Conservation (phyloP, 2,113 vertebrate genomes). For the Peucedramus taeniatus region DNA sequence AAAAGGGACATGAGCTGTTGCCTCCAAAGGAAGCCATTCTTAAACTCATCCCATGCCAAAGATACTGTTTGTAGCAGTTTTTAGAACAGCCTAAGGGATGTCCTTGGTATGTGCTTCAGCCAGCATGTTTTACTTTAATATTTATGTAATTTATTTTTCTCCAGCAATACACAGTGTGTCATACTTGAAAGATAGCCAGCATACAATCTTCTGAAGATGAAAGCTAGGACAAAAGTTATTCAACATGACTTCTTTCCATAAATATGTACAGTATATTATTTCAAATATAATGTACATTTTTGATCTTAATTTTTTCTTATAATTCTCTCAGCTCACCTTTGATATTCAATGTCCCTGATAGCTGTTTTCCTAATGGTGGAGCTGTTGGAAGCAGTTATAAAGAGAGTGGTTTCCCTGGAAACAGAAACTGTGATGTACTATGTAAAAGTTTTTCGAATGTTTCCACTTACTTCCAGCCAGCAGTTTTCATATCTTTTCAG, state of each 20-base stretch:
- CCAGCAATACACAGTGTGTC: neutral
- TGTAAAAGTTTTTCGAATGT: neutral
- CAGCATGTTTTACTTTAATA: slow-evolving; percentile 7
- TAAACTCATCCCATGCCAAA: neutral
- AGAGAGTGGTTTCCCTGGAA: neutral
- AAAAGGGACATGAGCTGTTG: neutral
- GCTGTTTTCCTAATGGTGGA: neutral
- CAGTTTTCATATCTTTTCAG: neutral
- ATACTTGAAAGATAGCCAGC: neutral
- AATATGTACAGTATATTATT: neutral
- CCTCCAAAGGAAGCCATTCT: neutral
- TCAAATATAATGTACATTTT: neutral
- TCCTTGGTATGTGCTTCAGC: neutral
- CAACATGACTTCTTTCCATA: neutral
- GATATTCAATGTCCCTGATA: neutral
- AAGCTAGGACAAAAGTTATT: neutral
- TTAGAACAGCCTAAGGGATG: neutral
- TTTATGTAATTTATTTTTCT: slow-evolving; percentile 1
- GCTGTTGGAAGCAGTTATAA: neutral
- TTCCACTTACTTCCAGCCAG: neutral
- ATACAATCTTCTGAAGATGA: neutral
- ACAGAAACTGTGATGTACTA: neutral
- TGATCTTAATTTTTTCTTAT: neutral
- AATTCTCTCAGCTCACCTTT: neutral
- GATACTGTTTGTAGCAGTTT: neutral